Conservation (phyloP, 2,888 invertebrate species). For the Trachelus iudaicus region DNA sequence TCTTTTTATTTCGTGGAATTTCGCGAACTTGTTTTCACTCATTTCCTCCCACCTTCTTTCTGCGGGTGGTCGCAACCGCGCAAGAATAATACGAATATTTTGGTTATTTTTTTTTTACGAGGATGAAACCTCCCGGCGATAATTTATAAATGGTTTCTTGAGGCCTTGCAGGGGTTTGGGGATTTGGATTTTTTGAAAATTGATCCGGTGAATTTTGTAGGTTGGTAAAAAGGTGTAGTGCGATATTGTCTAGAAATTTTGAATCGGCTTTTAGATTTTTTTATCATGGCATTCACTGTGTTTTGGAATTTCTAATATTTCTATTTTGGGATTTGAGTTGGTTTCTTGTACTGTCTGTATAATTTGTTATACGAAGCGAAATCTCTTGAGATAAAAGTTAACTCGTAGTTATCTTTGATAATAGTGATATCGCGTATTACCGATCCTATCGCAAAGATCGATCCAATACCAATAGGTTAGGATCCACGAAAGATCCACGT, state of each 20-base stretch:
- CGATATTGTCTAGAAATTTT: neutral
- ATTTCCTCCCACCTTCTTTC: slow-evolving; percentile 34
- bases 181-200: neutral
- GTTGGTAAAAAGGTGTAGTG: neutral
- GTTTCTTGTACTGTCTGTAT: neutral
- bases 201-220: neutral
- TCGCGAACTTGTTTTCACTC: slow-evolving; percentile 59
- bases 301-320: neutral
- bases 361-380: neutral
- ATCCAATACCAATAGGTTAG: neutral
- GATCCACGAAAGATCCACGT: neutral
- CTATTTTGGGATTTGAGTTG: neutral
- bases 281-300: neutral
- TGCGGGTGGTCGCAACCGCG: slow-evolving; percentile 31
- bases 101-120: neutral
- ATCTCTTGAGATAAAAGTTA: neutral
- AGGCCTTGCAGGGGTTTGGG: too few species aligned
- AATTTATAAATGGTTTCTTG: too few species aligned
- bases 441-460: neutral
- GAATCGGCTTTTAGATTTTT: neutral
- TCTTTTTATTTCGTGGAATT: slow-evolving; percentile 50
- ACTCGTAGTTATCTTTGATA: neutral
- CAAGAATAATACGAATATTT: slow-evolving; percentile 39
- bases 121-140: neutral
- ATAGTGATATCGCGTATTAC: neutral